Base-by-base conservation (phyloP, 2,797 vertebrate genomes). In the Liparis tanakae region DNA sequence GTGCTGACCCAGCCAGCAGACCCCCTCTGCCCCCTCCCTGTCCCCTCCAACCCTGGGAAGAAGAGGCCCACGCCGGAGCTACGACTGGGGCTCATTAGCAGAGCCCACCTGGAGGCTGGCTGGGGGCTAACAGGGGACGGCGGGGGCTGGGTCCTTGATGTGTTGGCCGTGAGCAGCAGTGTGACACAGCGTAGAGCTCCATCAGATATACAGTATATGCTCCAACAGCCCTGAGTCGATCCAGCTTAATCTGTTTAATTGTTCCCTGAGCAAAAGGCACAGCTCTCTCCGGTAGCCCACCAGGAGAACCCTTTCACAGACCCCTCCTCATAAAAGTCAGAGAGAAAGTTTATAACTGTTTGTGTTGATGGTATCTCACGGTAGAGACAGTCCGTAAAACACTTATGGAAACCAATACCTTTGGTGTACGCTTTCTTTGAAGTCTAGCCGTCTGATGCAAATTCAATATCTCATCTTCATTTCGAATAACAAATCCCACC, bases 11-110 rank as follows among this genome's bases (percentile, higher is more conserved):
- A 86, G 84, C 88, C 91, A 87, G 88, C 88, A 90, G 80, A 87
- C 84, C 86, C 87, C 83, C 68, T 46, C 72, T 80, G 69, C 76
- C 72, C 82, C 80, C 71, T 74, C 81, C 6, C 17, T 60, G 25
- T 75, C 79, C 90, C 89, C 87, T 77, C 79, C 82, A 87, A 88
- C 80, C 91, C 83, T 89, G 90, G 89, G 89, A 92, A 90, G 90
- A 90, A 90, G 91, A 87, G 89, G 91, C 90, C 93, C 91, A 68
- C 48, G 91, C 90, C 72, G 83, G 89, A 93, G 90, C 87, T 92
- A 79, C 36, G 85, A 89, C 91, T 93, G 85, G 73, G 81, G 85
- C 95, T 97, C 96, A 97, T 97, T 97, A 97, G 94, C 87, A 76
- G 94, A 78, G 90, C 89, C 91, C 95, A 95, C 95, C 96, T 92